These are phyloP conservation scores for Eulacestoma nigropectus DNA, from an alignment of 2,113 vertebrate genomes.

Conservation along the genomic window DNA sequence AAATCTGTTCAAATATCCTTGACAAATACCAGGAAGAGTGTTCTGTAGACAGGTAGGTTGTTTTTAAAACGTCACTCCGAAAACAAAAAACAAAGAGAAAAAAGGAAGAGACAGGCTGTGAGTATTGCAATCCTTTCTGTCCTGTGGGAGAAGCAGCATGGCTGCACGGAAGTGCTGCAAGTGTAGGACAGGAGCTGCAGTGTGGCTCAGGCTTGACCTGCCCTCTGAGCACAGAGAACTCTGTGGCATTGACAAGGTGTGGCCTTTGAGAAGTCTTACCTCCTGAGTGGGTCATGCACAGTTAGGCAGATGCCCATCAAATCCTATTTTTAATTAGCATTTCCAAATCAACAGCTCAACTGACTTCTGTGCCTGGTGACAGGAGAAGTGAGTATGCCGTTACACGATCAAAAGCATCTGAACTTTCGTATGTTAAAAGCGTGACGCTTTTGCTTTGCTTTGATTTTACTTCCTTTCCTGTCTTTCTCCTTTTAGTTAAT, in stretches of 20 bases:
- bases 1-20: neutral
- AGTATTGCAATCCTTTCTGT: neutral
- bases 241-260: no score
- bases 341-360: neutral
- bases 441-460: neutral
- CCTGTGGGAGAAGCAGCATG: neutral
- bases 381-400: neutral
- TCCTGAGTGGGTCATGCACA: neutral
- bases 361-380: neutral
- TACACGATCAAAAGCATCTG: neutral
- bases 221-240: neutral
- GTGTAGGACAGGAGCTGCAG: neutral
- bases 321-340: neutral
- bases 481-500: neutral
- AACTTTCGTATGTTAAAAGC: neutral
- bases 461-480: neutral
- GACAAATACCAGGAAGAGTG: neutral
- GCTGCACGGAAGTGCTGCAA: neutral
- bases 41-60: neutral
- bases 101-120: neutral
- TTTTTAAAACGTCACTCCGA: neutral
- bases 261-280: neutral
- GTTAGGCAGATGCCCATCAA: neutral
- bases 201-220: rapidly evolving
- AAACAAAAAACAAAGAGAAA: no score